phyloP scores from a whole-genome alignment of 2,888 invertebrate species.

The Sphaerophoria taeniata region DNA sequence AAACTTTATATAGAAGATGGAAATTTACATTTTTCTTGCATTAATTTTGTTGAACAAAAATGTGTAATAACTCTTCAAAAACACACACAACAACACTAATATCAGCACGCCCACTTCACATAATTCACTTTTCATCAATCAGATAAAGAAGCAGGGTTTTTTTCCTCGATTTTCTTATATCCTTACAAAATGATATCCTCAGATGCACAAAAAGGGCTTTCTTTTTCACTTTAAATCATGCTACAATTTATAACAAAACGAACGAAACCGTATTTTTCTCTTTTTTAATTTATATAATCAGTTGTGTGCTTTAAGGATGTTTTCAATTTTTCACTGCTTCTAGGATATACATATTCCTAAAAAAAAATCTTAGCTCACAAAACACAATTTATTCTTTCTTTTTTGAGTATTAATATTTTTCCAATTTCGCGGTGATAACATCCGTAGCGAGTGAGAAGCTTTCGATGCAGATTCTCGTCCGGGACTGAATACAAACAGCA shows the following conservation, averaged over 20 bases:
- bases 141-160: slow-evolving; percentile 60
- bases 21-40: slow-evolving; percentile 14
- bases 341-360: slow-evolving; percentile 15
- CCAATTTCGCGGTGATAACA: slow-evolving; percentile 57
- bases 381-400: slow-evolving; percentile 15
- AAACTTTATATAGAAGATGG: not conserved
- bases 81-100: slow-evolving; percentile 48
- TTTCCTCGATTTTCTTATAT: slow-evolving; percentile 20
- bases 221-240: slow-evolving; percentile 2
- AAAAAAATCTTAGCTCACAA: slow-evolving; percentile 32
- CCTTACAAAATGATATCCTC: slow-evolving; percentile 40
- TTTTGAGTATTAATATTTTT: slow-evolving; percentile 10
- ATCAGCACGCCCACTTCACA: slow-evolving; percentile 72
- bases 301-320: slow-evolving; percentile 19
- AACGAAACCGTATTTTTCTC: slow-evolving; percentile 18
- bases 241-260: slow-evolving; percentile 1
- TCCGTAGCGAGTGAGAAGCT: slow-evolving; percentile 72
- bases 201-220: slow-evolving; percentile 29
- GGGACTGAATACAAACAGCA: slow-evolving; percentile 79
- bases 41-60: slow-evolving; percentile 21
- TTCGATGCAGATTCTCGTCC: slow-evolving; percentile 81
- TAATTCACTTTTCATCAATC: slow-evolving; percentile 71
- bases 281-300: slow-evolving; percentile 59
- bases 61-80: slow-evolving; percentile 33
- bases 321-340: slow-evolving; percentile 38